Evolutionary conservation across 2,113 vertebrate species (phyloP).

Genomic region (Parus major): DNA sequence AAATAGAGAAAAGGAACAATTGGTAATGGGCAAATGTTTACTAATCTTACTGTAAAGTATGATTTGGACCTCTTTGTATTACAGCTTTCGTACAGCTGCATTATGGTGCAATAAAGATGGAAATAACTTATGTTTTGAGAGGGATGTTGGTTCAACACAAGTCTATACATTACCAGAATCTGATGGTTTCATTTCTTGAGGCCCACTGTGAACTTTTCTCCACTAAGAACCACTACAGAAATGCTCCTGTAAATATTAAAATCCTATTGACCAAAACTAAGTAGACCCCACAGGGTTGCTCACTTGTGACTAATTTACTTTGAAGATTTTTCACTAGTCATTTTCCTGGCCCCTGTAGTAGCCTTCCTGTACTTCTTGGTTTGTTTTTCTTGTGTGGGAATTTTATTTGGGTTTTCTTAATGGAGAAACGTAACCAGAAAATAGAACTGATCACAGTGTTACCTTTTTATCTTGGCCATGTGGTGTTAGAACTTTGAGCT

Average conservation of each 20-base stretch:
- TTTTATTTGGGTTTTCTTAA: not conserved
- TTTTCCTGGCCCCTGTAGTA: not conserved
- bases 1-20: conserved; percentile 47
- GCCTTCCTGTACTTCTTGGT: not conserved
- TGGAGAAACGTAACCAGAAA: not conserved
- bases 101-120: not conserved
- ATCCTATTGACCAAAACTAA: not conserved
- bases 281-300: not conserved
- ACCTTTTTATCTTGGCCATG: not conserved
- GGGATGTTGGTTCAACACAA: not conserved
- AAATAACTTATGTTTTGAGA: not conserved
- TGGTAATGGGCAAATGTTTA: conserved; percentile 29
- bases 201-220: not conserved
- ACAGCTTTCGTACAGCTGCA: not conserved
- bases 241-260: not conserved
- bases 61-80: not conserved
- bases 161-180: conserved; percentile 3
- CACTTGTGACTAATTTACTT: not conserved
- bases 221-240: not conserved
- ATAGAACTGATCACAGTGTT: not conserved
- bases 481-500: not conserved
- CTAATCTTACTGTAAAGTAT: conserved; percentile 58
- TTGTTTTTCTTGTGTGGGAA: not conserved
- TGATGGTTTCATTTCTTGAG: conserved; percentile 8
- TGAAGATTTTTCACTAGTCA: not conserved